Evolutionary conservation across 2,113 vertebrate genomes (phyloP), one percentile per base, ranked within the genome.

Genomic region (Brachyhypopomus occidentalis): DNA sequence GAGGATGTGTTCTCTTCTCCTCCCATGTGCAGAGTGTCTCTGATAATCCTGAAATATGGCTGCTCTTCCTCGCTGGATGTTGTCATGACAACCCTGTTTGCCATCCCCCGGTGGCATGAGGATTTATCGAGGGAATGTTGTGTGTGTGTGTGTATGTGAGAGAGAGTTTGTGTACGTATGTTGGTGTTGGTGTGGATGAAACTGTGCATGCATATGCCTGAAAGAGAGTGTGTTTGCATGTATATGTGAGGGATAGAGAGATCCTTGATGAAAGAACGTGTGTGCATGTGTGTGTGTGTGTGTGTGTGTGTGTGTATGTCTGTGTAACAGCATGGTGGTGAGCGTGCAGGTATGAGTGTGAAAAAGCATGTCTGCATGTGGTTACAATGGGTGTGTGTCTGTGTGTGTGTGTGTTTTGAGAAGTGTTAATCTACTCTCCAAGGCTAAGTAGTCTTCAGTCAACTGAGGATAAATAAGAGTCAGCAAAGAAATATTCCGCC

Each of bases 51-150:
- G 71, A 79, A n/a, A 27, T 52, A 23, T 38, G 38, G 3, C 63
- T 63, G 45, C 62, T 81, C 73, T 56, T 75, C 71, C 56, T 45
- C n/a, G 72, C 36, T 56, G 64, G 72, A 81, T 75, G 79, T 80
- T 38, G 63, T 72, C 79, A 80, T 74, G 71, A 52, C 70, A 80
- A 80, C 79, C 72, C 14, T 20, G 14, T 55, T 83, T 77, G 12
- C 70, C 62, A 30, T 74, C 70, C 60, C 27, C 9, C 74, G 34
- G 22, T 67, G 25, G 14, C 23, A 12, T 73, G 63, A 22, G 69
- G 22, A 19, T 83, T 55, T 63, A 38, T 71, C 23, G 36, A 2
- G 71, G 30, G 64, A 52, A n/a, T 20, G 22, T 0, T 22, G 66
- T 41, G 66, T 70, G 25, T 64, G 62, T 64, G 62, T 25, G 30